Evolutionary conservation across 2,888 invertebrate species (phyloP), one percentile per base, ranked within the genome.

Genomic region (Ernsta delagoae): DNA sequence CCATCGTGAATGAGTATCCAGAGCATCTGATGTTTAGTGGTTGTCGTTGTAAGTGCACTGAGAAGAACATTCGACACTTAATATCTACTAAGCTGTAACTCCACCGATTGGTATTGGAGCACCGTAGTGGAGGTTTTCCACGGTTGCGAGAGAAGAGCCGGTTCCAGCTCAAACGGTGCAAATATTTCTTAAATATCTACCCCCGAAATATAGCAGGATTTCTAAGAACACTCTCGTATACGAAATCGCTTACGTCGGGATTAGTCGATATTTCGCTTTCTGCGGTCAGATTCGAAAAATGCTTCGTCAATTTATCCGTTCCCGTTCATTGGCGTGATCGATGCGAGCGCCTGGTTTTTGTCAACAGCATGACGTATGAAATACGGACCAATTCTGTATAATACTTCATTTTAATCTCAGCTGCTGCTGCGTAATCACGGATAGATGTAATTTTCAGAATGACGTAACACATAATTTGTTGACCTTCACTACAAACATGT

Each of bases 251-350:
- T 45, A 45, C 45, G 45, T 45, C 4, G n/a, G 45, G 45, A 48
- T 48, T 48, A 3, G 12, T 12, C 12, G 48, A 48, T 48, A 48
- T 48, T 48, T 3, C 48, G 48, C 48, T 48, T 48, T 48, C 12
- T 48, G 48, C n/a, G 48, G 64, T 56, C 67, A 56, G 56, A 67
- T 54, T 68, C 45, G 56, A 86, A 85, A 86, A 85, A 85, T 83
- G 84, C 82, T 82, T 83, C 82, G 82, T 83, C 83, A 85, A 85
- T 86, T 85, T 83, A 83, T 83, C 81, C 82, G 83, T 85, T 85
- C 84, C 79, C 79, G 83, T 79, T 83, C 84, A 82, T 75, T 80
- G 81, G 78, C 73, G 78, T 86, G 87, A 88, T 87, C 80, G 85
- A 88, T 86, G 84, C 82, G 83, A 57, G 48, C 80, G 75, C 74